These are phyloP conservation scores for Drosophila kurseongensis DNA, from an alignment of 1,140 invertebrate species.

Conservation along the genomic window DNA sequence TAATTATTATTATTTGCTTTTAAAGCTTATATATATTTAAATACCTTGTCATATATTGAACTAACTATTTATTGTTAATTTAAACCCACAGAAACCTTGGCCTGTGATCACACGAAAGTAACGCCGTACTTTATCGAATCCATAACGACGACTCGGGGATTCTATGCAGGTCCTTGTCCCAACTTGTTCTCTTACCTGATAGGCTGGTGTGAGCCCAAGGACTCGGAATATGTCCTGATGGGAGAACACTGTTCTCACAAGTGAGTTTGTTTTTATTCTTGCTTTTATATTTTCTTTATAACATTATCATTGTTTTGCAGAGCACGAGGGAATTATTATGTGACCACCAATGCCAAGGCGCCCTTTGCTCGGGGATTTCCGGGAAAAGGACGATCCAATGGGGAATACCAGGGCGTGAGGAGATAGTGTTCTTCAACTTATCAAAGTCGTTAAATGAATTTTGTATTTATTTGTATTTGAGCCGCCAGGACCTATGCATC, in stretches of 20 bases:
- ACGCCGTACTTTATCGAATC: slow-evolving; percentile 95
- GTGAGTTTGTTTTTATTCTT: slow-evolving; percentile 85
- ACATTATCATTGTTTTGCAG: slow-evolving; percentile 85
- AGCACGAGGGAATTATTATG: slow-evolving; percentile 92
- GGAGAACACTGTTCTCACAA: slow-evolving; percentile 91
- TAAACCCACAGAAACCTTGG: slow-evolving; percentile 89
- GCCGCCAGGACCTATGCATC: slow-evolving; percentile 17
- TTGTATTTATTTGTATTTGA: slow-evolving; percentile 1
- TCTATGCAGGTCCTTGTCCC: slow-evolving; percentile 93
- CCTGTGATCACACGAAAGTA: slow-evolving; percentile 94
- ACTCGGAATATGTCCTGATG: slow-evolving; percentile 92
- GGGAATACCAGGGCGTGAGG: slow-evolving; percentile 78
- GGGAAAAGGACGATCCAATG: slow-evolving; percentile 85
- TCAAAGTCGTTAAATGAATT: neutral
- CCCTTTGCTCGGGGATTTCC: slow-evolving; percentile 93
- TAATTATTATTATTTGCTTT: too few species aligned
- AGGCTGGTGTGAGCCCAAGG: slow-evolving; percentile 91
- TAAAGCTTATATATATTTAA: too few species aligned
- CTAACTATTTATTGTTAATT: too few species aligned
- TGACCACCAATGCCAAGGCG: slow-evolving; percentile 93
- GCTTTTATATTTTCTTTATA: neutral
- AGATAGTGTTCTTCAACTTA: slow-evolving; percentile 38
- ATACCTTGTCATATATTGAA: too few species aligned
- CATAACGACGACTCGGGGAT: slow-evolving; percentile 90
- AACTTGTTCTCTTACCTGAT: slow-evolving; percentile 92